These are phyloP conservation scores for Ceratitis capitata DNA, from an alignment of 1,140 invertebrate genomes.

Conservation along the genomic window DNA sequence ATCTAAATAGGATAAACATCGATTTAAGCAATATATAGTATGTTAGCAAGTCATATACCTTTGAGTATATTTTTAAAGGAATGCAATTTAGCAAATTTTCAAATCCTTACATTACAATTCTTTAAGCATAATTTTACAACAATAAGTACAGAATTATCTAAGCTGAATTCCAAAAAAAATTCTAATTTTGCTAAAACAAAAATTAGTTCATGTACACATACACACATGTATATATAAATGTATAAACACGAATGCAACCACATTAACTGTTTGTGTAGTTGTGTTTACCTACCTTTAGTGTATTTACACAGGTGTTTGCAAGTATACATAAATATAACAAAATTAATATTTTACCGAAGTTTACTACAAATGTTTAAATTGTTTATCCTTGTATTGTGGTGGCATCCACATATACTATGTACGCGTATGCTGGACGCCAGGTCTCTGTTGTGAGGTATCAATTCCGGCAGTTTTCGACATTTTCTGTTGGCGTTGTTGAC, in stretches of 20 bases:
- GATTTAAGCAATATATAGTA: background rate
- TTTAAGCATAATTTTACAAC: background rate
- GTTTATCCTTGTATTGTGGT: background rate
- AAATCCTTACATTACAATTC: background rate
- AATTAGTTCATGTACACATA: too few relatives aligned
- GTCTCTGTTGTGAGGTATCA: slow-evolving; percentile 49
- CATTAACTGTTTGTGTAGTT: background rate
- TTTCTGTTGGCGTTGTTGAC: slow-evolving; percentile 55
- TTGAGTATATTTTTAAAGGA: background rate
- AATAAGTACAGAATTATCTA: too few relatives aligned
- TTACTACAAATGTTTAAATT: background rate
- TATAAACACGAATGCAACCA: too few relatives aligned
- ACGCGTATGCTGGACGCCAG: background rate
- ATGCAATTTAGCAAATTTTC: background rate
- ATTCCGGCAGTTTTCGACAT: slow-evolving; percentile 44
- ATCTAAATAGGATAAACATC: background rate
- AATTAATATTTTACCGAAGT: background rate
- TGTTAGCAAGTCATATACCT: background rate
- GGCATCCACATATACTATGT: slow-evolving; percentile 38
- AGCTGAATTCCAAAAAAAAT: too few relatives aligned
- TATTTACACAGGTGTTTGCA: background rate
- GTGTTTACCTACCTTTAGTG: background rate
- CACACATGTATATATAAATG: background rate
- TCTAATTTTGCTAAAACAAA: too few relatives aligned
- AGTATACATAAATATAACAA: background rate